Percentiles rank a stretch among this genome's conserved stretches.
phyloP scores from a whole-genome alignment of 2,888 invertebrate genomes.

The Danaus chrysippus region DNA sequence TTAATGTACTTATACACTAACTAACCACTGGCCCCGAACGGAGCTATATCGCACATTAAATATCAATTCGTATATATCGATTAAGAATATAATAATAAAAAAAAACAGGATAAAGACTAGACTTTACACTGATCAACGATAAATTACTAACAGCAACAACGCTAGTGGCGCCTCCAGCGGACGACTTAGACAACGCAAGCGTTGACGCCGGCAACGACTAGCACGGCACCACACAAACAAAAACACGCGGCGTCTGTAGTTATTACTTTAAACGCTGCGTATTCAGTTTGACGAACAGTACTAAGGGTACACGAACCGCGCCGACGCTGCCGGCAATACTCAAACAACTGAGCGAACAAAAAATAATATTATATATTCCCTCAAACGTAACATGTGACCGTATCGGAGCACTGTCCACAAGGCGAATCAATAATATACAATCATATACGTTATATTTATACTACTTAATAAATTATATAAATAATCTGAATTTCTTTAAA shows the following conservation, averaged over 20 bases:
- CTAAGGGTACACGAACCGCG: background rate
- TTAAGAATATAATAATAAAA: conserved; percentile 72
- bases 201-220: conserved; percentile 30
- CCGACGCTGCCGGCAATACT: conserved; percentile 33
- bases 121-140: conserved; percentile 79
- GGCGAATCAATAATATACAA: conserved; percentile 44
- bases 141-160: conserved; percentile 71
- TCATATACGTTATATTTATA: conserved; percentile 55
- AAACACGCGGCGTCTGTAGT: background rate
- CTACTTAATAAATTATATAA: conserved; percentile 77
- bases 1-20: conserved; percentile 74
- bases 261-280: conserved; percentile 3
- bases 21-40: conserved; percentile 69
- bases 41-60: conserved; percentile 70
- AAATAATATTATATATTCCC: conserved; percentile 30
- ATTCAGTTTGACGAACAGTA: no score
- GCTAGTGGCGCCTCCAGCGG: conserved; percentile 49
- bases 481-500: conserved; percentile 72
- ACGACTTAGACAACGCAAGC: conserved; percentile 25
- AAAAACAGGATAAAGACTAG: conserved; percentile 79
- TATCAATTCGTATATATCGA: conserved; percentile 74
- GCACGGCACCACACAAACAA: background rate
- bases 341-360: conserved; percentile 45
- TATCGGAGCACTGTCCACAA: conserved; percentile 44
- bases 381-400: conserved; percentile 44